Base-by-base conservation (phyloP, 2,113 vertebrate genomes). In the Bambusicola thoracicus region DNA sequence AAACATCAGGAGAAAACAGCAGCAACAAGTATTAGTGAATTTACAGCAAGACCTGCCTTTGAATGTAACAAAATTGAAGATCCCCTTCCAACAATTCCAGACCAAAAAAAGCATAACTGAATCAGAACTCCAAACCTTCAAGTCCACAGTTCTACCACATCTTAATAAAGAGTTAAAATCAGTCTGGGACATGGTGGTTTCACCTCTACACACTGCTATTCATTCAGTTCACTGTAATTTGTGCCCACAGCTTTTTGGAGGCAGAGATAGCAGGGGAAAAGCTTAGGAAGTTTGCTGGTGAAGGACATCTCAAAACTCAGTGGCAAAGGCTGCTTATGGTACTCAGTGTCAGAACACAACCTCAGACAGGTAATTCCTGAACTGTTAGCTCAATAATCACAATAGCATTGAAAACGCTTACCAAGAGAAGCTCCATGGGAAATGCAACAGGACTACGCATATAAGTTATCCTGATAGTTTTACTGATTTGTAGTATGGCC, bases 381-480 rank as follows among this genome's bases (percentile, higher is more conserved):
- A 20, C 36, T 58, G 41, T 18, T 40, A 36, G 38, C 69, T 75
- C 30, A 30, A 0, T 40, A 63, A 32, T 44, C 30, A 17, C 32
- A 44, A 34, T 11, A 9, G 55, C 49, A 49, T 44, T 58, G 40
- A 75, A 88, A 92, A 82, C 51, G 95, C 97, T 65, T 94, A 97
- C 97, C 97, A 97, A 92, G 48, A 97, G 25, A n/a, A 97, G 78
- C 61, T 98, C 97, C 96, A 97, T 96, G n/a, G 97, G 97, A 92
- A 97, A 97, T 43, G 96, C 90, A 10, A 97, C 75, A 58, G 94
- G 96, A 38, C 90, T 96, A 0, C 4, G 61, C 62, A 97, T 96
- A 46, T 96, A 97, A 41, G 84, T 87, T 55, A 98, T 92, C 51
- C 41, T 87, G 87, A 98, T 87, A 55, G 86, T 96, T 74, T 82